Percentiles rank a stretch among this genome's conserved stretches.
Evolutionary conservation across 2,113 vertebrate genomes (phyloP).

Genomic region (Varanus komodoensis): DNA sequence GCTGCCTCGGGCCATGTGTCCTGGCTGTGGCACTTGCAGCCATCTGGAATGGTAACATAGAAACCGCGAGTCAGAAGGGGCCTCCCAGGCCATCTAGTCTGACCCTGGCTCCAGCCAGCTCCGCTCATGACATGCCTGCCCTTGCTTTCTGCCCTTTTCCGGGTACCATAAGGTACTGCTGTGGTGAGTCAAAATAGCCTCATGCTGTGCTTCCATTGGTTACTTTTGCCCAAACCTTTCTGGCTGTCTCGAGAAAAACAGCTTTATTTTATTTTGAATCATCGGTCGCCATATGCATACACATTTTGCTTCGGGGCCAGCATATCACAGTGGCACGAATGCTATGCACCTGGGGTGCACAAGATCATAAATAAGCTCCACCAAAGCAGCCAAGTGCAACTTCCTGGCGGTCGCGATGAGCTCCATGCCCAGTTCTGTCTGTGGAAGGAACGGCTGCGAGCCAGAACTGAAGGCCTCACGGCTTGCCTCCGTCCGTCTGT

Average conservation of each 20-base stretch:
- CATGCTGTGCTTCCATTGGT: not conserved
- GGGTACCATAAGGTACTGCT: not conserved
- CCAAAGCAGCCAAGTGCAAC: not conserved
- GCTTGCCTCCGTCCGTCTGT: not conserved
- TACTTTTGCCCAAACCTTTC: not conserved
- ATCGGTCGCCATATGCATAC: not conserved
- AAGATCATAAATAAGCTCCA: not conserved
- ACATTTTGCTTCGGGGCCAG: not conserved
- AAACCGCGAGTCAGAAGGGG: too few species aligned
- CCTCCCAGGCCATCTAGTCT: too few species aligned
- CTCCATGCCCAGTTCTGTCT: not conserved
- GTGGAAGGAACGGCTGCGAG: not conserved
- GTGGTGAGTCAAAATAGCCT: not conserved
- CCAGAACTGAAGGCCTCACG: not conserved
- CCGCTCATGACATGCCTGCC: too few species aligned
- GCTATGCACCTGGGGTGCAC: not conserved
- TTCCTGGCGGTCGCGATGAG: not conserved
- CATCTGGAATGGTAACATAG: not conserved
- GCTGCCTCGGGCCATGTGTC: not conserved
- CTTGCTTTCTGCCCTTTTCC: not conserved
- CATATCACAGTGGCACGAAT: too few species aligned
- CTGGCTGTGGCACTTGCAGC: not conserved
- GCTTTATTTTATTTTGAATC: not conserved
- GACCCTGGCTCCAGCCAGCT: too few species aligned
- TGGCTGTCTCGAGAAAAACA: not conserved